Conservation (phyloP, 2,888 invertebrate genomes). For the Serrognathus titanus region DNA sequence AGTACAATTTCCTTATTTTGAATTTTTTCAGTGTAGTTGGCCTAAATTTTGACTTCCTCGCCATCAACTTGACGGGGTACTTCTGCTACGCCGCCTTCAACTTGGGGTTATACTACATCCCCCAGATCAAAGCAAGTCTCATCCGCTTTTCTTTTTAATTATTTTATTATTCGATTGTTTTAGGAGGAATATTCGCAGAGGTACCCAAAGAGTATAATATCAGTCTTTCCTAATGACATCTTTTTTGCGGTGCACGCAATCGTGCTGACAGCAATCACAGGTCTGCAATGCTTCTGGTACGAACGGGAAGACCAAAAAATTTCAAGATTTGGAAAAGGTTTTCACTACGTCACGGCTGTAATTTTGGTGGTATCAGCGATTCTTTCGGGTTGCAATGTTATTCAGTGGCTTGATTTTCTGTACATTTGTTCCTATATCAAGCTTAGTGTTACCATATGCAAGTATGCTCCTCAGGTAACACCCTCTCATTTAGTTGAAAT, state of each 20-base stretch:
- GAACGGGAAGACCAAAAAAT: conserved; percentile 79
- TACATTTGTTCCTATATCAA: conserved; percentile 92
- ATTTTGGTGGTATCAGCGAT: conserved; percentile 41
- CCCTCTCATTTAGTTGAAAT: no score
- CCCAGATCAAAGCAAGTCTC: conserved; percentile 63
- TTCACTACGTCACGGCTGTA: conserved; percentile 52
- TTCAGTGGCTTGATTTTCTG: conserved; percentile 83
- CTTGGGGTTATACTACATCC: conserved; percentile 77
- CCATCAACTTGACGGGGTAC: conserved; percentile 86
- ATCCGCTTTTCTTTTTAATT: no score
- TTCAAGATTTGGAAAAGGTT: conserved; percentile 66
- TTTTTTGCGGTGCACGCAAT: conserved; percentile 88
- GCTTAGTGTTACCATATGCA: conserved; percentile 84
- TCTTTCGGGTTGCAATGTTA: conserved; percentile 56
- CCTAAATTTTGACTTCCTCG: conserved; percentile 89
- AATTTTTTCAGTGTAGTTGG: conserved; percentile 74
- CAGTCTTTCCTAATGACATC: conserved; percentile 89
- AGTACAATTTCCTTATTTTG: no score
- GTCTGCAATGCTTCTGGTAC: conserved; percentile 80
- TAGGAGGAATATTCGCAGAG: conserved; percentile 72
- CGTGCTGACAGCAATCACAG: conserved; percentile 73
- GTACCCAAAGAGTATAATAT: conserved; percentile 80
- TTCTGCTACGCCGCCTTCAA: conserved; percentile 85
- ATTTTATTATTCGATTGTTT: conserved; percentile 27
- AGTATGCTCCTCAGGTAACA: conserved; percentile 89